Base-by-base conservation (phyloP, 2,797 vertebrate species). In the Melopsittacus undulatus region DNA sequence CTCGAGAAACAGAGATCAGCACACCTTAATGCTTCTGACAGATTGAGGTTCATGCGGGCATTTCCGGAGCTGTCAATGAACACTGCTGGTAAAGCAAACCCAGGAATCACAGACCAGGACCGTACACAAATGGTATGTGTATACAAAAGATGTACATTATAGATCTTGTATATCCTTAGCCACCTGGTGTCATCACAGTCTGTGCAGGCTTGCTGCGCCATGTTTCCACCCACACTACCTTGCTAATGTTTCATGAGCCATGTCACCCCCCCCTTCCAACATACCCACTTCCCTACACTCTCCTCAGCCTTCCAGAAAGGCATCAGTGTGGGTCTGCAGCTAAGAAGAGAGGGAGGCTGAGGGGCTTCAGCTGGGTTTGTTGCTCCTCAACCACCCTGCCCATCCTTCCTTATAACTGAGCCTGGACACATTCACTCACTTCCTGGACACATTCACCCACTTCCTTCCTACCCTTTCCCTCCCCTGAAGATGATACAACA, bases 361-460 rank as follows among this genome's bases (percentile, higher is more conserved):
- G 21, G 13, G 17, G 1, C 36, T 79, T 61, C 67, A 69, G 14
- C 12, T 67, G 43, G 29, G 8, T 43, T 74, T 93, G 51, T 51
- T 79, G 23, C 9, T 69, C 40, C 34, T 59, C 17, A 9, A 7
- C 27, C 30, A 2, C 23, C 15, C 72, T 57, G 38, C 23, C 17
- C 38, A 46, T 63, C 34, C 13, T 26, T 62, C 10, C n/a, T 64
- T 19, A 11, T 10, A 81, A 24, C 38, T 81, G 34, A 14, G 32
- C 38, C 22, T 18, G 16, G 26, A n/a, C 42, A 34, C n/a, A n/a
- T n/a, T 48, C 0, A 0, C 26, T 7, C 0, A 0, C 20, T 80
- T 63, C 46, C 11, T 19, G n/a, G n/a, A n/a, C n/a, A n/a, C n/a
- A n/a, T n/a, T 48, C 0, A 0, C 26, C 7, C 0, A 0, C 20